Percentiles rank a stretch among this genome's conserved stretches.
These are phyloP conservation scores for Lagenorhynchus albirostris DNA, from an alignment of 2,113 vertebrate genomes.

Conservation along the genomic window DNA sequence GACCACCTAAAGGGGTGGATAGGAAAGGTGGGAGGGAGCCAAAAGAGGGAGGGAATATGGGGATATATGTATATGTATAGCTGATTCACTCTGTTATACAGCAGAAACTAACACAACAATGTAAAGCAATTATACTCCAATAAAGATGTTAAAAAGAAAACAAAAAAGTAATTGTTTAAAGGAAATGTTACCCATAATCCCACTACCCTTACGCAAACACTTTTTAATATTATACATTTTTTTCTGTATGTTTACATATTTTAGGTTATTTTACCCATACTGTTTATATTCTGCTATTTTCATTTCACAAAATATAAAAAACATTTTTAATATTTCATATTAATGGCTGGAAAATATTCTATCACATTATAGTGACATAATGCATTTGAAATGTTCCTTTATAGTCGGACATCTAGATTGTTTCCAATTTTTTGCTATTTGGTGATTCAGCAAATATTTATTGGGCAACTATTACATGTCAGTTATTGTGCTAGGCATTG, in stretches of 20 bases:
- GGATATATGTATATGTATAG: no score
- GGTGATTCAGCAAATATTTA: background rate
- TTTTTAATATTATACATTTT: constrained; percentile 16
- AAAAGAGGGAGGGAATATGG: no score
- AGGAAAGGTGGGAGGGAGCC: no score
- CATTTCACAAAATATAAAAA: background rate
- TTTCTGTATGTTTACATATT: background rate
- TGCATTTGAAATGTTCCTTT: background rate
- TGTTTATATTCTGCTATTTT: background rate
- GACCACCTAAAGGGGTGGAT: no score
- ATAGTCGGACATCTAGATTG: background rate
- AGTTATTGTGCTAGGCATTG: background rate
- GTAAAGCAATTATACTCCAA: no score
- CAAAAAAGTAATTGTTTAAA: background rate
- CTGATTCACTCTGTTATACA: no score
- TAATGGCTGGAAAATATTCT: background rate
- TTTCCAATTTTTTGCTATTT: background rate
- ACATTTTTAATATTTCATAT: background rate
- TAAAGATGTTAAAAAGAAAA: background rate
- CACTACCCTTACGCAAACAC: background rate
- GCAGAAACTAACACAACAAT: no score
- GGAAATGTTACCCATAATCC: background rate
- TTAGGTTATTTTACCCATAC: background rate
- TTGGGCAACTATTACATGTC: background rate
- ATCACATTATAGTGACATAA: background rate